Percentiles rank a stretch among this genome's conserved stretches.
These are phyloP conservation scores for Blomia tropicalis DNA, from an alignment of 2,888 invertebrate genomes.

Conservation along the genomic window DNA sequence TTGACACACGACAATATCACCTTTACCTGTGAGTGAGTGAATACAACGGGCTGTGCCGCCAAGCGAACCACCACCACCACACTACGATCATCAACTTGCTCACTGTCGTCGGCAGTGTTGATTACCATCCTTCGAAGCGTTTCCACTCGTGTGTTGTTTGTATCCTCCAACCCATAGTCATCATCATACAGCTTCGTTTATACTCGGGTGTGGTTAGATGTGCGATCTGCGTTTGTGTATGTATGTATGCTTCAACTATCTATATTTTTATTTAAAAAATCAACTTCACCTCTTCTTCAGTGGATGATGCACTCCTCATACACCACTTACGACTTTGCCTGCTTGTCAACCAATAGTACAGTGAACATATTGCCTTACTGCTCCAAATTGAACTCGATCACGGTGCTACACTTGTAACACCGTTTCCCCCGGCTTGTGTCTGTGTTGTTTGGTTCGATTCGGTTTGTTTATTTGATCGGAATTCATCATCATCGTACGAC, in stretches of 20 bases:
- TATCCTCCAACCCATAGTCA: not conserved
- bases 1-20: too few species aligned
- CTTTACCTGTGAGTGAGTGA: not conserved
- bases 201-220: not conserved
- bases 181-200: not conserved
- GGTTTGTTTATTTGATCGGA: not conserved
- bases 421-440: too few species aligned
- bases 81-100: too few species aligned
- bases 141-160: not conserved
- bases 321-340: not conserved
- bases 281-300: not conserved
- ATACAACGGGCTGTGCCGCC: too few species aligned
- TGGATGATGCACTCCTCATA: not conserved
- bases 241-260: not conserved
- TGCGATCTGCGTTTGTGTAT: too few species aligned
- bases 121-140: not conserved
- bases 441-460: too few species aligned
- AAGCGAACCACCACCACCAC: too few species aligned
- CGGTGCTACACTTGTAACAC: too few species aligned
- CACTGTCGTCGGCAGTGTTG: too few species aligned
- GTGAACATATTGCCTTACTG: not conserved
- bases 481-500: too few species aligned
- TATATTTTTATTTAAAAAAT: not conserved
- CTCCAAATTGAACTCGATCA: not conserved
- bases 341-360: not conserved